Conservation (phyloP, 2,797 vertebrate genomes). For the Allobates femoralis region DNA sequence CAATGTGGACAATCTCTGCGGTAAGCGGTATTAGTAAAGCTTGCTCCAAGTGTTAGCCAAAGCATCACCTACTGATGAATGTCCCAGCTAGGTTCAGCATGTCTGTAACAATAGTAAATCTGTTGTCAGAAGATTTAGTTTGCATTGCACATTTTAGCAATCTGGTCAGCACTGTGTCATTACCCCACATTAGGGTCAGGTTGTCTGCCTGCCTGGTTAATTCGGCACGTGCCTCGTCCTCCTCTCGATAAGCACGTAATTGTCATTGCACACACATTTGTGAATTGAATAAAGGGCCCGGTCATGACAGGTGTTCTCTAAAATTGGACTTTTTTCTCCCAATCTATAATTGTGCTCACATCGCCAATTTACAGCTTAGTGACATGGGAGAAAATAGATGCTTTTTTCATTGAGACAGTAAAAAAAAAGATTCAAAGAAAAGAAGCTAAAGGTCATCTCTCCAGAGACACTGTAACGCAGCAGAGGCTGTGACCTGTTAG, state of each 20-base stretch:
- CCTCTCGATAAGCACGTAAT: slow-evolving; percentile 37
- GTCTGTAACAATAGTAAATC: not conserved
- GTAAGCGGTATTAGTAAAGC: too few species aligned
- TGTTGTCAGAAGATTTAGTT: not conserved
- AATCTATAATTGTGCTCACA: slow-evolving; percentile 40
- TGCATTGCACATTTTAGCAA: not conserved
- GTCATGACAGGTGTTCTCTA: slow-evolving; percentile 35
- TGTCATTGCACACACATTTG: slow-evolving; percentile 24
- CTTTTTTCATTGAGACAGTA: slow-evolving; percentile 44
- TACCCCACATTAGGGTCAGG: not conserved
- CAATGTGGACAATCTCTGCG: too few species aligned
- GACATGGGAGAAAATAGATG: slow-evolving; percentile 29
- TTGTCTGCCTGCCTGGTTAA: slow-evolving; percentile 7
- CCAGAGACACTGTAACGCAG: slow-evolving; percentile 63
- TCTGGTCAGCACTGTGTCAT: not conserved
- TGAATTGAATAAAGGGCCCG: not conserved
- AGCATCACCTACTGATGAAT: not conserved
- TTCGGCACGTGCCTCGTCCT: slow-evolving; percentile 4
- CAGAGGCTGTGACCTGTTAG: slow-evolving; percentile 65
- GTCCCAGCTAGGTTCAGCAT: not conserved
- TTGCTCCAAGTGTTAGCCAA: not conserved
- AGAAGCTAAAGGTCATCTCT: slow-evolving; percentile 63
- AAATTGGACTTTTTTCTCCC: not conserved
- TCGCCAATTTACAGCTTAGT: slow-evolving; percentile 61
- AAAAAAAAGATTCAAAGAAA: slow-evolving; percentile 34